Percentiles rank a stretch among this genome's conserved stretches.
Evolutionary conservation across 2,797 vertebrate genomes (phyloP).

Genomic region (Megalops cyprinoides): DNA sequence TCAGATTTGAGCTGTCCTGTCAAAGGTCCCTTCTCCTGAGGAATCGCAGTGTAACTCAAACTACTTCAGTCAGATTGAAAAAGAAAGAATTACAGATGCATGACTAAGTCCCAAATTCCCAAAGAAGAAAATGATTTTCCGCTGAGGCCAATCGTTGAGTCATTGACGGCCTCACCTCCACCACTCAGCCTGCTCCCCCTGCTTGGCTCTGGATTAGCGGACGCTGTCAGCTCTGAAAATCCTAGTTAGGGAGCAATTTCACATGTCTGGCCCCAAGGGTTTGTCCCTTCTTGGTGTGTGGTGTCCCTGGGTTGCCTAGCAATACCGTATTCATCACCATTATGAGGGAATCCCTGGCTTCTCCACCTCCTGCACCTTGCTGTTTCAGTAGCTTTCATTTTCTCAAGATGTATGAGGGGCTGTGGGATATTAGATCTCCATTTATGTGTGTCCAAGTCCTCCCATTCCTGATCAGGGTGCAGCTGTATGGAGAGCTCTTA

Average conservation of each 20-base stretch:
- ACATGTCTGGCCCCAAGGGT: background rate
- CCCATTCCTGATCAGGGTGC: slow-evolving; percentile 42
- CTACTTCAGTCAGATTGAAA: too few relatives aligned
- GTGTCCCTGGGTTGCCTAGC: slow-evolving; percentile 18
- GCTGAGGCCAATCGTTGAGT: too few relatives aligned
- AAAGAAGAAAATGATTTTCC: too few relatives aligned
- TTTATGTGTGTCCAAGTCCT: slow-evolving; percentile 24
- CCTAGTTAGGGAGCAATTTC: slow-evolving; percentile 20
- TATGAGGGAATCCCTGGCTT: slow-evolving; percentile 60
- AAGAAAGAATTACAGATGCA: too few relatives aligned
- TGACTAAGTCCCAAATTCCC: too few relatives aligned
- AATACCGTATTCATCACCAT: slow-evolving; percentile 1
- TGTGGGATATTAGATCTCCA: slow-evolving; percentile 60
- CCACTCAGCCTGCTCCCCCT: too few relatives aligned
- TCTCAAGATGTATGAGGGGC: slow-evolving; percentile 65
- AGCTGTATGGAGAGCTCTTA: slow-evolving; percentile 34
- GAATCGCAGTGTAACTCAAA: too few relatives aligned
- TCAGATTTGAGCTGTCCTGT: too few relatives aligned
- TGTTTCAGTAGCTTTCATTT: slow-evolving; percentile 57
- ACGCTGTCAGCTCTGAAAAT: background rate
- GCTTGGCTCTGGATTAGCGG: background rate
- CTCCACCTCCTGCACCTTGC: slow-evolving; percentile 55
- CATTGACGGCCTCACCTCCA: too few relatives aligned
- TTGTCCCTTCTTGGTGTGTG: slow-evolving; percentile 13
- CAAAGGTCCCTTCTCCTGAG: too few relatives aligned